Evolutionary conservation across 2,113 vertebrate species (phyloP), one percentile per base, ranked within the genome.

Genomic region (Phocoena phocoena): DNA sequence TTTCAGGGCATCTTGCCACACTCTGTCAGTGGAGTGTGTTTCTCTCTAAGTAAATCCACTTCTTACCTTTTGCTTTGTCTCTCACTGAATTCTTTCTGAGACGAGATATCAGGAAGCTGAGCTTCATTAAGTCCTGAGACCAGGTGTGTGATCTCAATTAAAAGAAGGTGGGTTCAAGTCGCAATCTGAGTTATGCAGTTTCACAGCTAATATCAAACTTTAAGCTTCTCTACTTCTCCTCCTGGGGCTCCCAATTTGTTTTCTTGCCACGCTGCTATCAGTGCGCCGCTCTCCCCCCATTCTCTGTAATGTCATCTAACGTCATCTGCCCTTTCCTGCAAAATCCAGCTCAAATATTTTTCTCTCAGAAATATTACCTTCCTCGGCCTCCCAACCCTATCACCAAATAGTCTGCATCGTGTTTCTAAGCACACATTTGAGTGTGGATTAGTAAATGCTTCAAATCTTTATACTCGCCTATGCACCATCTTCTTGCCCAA

Each of bases 401-500:
- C 90, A 18, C 28, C 50, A 25, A 36, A 4, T 3, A 47, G n/a
- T 41, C 68, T 68, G 50, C 25, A 7, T 17, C 18, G 10, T 8
- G 9, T 26, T 26, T 26, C 68, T 38, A 65, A 85, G 23, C 18
- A 55, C 17, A 5, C 28, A 28, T 44, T 28, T 36, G 41, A 31
- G 11, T 47, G 63, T 14, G 8, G n/a, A 8, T 36, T 38, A 14
- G 5, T 31, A 79, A 62, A 62, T 71, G 55, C 26, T 33, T 47
- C 0, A 0, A 13, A 21, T 31, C 38, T 36, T 60, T n/a, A 15
- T 18, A 4, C 15, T 55, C 33, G 36, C 44, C 71, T 7, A 1
- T 31, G 28, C 6, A 9, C 41, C 12, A 47, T 47, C 76, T 63
- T 70, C 73, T 47, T 21, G 20, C 25, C 41, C 50, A 62, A 8